A percentile compares a stretch with the other conserved stretches of the same genome.
Conservation (phyloP, 2,797 vertebrate species). For the Setipinna tenuifilis region DNA sequence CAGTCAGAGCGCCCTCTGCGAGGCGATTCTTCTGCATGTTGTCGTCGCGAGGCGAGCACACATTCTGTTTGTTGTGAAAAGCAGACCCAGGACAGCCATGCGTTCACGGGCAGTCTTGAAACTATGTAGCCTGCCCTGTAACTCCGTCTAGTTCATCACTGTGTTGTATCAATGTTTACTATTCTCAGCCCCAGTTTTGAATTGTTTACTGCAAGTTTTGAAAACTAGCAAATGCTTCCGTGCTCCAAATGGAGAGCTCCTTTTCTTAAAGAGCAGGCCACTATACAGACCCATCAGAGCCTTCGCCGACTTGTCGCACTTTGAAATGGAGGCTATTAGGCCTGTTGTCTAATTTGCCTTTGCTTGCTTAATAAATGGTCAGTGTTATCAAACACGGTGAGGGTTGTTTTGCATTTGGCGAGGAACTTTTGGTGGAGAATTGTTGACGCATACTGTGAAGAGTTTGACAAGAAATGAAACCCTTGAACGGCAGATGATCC, state of each 20-base stretch:
- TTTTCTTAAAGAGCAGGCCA: background rate
- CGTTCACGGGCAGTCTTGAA: background rate
- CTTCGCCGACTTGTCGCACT: no score
- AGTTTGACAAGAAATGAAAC: background rate
- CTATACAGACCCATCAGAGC: no score
- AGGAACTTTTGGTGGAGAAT: background rate
- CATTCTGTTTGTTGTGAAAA: background rate
- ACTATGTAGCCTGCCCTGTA: background rate
- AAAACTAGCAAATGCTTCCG: no score
- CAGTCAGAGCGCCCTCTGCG: background rate
- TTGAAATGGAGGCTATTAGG: no score
- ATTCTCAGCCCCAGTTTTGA: background rate
- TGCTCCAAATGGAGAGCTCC: background rate
- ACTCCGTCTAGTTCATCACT: background rate
- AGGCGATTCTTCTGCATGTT: background rate
- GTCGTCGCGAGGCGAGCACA: background rate
- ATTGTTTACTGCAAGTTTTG: no score
- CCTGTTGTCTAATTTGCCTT: no score
- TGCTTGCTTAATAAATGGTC: no score
- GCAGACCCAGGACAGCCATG: background rate
- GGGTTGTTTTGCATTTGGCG: background rate
- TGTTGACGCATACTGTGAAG: background rate
- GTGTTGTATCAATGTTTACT: background rate
- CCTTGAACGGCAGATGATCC: background rate
- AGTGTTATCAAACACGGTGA: background rate